A percentile compares a stretch with the other conserved stretches of the same genome.
These are phyloP conservation scores for Meteorus sp. DNA, from an alignment of 1,140 invertebrate genomes.

Conservation along the genomic window DNA sequence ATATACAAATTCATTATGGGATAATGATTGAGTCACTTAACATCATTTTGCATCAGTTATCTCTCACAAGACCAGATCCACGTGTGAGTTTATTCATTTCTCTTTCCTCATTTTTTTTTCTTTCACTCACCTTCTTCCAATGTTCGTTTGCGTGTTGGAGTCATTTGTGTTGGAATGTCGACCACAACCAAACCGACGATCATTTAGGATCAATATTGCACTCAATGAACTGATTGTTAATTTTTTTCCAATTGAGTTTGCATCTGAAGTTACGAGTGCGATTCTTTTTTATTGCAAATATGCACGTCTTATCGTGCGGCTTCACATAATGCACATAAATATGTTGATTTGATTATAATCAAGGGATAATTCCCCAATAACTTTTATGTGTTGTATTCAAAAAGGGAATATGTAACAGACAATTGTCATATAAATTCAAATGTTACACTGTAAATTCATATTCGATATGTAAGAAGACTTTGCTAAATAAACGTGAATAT, in stretches of 20 bases:
- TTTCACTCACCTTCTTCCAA: not conserved
- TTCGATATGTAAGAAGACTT: too few species aligned
- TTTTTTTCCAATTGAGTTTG: slow-evolving; percentile 3
- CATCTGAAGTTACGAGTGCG: slow-evolving; percentile 19
- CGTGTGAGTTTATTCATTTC: slow-evolving; percentile 4
- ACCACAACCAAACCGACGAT: not conserved
- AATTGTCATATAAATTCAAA: too few species aligned
- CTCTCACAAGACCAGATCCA: slow-evolving; percentile 4
- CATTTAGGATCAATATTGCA: not conserved
- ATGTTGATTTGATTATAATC: not conserved
- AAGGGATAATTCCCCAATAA: too few species aligned
- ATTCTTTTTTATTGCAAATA: slow-evolving; percentile 29
- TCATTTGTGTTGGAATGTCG: too few species aligned
- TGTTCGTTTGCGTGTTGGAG: not conserved
- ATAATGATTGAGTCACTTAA: slow-evolving; percentile 34
- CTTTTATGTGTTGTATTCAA: too few species aligned
- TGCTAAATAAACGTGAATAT: too few species aligned
- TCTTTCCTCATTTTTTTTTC: slow-evolving; percentile 17
- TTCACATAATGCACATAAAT: not conserved
- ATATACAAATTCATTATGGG: slow-evolving; percentile 30
- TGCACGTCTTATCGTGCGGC: slow-evolving; percentile 5
- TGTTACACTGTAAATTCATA: too few species aligned
- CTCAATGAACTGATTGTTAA: not conserved
- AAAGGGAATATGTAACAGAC: too few species aligned
- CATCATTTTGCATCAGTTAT: slow-evolving; percentile 34